Percentiles rank a stretch among this genome's conserved stretches.
Evolutionary conservation across 1,140 invertebrate genomes (phyloP).

Genomic region (Mizuhopecten yessoensis): DNA sequence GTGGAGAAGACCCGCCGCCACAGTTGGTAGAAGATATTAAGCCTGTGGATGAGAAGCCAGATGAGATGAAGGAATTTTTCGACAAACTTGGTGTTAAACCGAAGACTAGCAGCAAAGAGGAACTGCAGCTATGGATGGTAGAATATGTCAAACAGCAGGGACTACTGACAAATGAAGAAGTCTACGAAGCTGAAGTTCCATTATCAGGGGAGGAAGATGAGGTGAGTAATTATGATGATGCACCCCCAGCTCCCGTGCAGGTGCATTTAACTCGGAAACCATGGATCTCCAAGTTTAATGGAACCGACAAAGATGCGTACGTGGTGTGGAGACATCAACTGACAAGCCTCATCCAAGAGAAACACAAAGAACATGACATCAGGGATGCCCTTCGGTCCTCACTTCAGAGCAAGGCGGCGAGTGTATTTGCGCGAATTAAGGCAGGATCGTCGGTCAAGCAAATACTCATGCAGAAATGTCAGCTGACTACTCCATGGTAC

Average conservation of each 20-base stretch:
- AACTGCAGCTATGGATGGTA: neutral
- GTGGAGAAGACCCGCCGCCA: too few relatives aligned
- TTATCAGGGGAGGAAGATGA: neutral
- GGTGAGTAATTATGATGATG: neutral
- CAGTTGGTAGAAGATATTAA: too few relatives aligned
- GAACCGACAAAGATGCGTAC: neutral
- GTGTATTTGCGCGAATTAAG: conserved; percentile 31
- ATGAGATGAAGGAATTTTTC: neutral
- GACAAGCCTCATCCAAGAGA: neutral
- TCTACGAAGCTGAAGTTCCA: too few relatives aligned
- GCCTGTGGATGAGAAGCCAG: neutral
- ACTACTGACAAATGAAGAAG: neutral
- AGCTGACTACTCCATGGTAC: neutral
- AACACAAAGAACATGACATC: neutral
- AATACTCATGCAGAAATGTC: neutral
- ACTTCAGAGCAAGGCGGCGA: neutral
- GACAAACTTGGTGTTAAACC: neutral
- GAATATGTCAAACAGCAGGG: neutral
- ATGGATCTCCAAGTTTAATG: neutral
- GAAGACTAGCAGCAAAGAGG: neutral
- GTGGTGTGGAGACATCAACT: neutral
- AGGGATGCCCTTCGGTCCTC: neutral
- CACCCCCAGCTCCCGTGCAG: neutral
- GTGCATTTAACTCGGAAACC: neutral
- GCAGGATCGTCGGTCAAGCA: conserved; percentile 12